These are phyloP conservation scores for Spilarctia lutea DNA, from an alignment of 2,888 invertebrate species.

Conservation along the genomic window DNA sequence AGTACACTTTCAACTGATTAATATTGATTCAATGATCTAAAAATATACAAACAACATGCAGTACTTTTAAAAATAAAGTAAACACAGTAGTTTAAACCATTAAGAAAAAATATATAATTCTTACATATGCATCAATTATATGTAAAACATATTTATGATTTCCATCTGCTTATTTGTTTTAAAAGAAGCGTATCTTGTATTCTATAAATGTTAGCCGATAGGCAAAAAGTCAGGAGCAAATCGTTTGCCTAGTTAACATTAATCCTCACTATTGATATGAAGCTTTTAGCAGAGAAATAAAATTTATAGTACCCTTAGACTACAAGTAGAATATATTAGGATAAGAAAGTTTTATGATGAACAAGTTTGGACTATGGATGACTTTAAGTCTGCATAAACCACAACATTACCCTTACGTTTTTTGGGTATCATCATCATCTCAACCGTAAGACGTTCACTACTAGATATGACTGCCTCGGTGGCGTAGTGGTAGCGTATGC, in stretches of 20 bases:
- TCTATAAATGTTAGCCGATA: too few species aligned
- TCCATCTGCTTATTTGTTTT: not conserved
- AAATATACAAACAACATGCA: not conserved
- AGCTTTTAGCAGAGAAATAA: constrained; percentile 66
- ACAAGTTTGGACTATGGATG: not conserved
- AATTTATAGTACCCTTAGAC: constrained; percentile 56
- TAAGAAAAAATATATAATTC: too few species aligned
- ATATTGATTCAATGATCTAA: not conserved
- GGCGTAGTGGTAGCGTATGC: too few species aligned
- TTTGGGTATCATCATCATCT: too few species aligned
- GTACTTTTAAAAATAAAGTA: not conserved
- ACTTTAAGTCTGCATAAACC: too few species aligned
- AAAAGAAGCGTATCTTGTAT: not conserved
- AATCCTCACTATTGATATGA: constrained; percentile 48
- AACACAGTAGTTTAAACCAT: too few species aligned
- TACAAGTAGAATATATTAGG: constrained; percentile 35
- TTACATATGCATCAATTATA: too few species aligned
- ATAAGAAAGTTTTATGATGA: constrained; percentile 24
- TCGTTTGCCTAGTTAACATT: not conserved
- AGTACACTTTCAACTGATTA: not conserved
- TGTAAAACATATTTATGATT: too few species aligned
- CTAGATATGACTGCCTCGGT: too few species aligned
- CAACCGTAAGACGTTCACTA: too few species aligned
- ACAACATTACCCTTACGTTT: too few species aligned
- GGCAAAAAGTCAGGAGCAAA: constrained; percentile 6